Percentiles rank a stretch among this genome's conserved stretches.
These are phyloP conservation scores for Latheticus oryzae DNA, from an alignment of 2,888 invertebrate species.

Conservation along the genomic window DNA sequence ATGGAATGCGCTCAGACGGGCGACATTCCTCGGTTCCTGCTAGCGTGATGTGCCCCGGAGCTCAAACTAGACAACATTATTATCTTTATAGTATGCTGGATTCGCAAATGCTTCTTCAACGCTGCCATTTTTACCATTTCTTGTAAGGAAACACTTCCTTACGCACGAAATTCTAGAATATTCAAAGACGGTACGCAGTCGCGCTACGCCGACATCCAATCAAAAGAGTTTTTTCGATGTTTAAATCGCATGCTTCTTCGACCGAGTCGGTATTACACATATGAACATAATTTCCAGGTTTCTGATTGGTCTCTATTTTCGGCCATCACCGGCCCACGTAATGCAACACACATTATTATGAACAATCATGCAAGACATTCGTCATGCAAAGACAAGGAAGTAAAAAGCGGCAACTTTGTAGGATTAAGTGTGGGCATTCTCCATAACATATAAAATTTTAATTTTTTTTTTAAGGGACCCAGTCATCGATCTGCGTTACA, in stretches of 20 bases:
- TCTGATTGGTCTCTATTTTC: slow-evolving; percentile 12
- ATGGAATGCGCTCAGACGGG: slow-evolving; percentile 61
- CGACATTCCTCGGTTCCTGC: slow-evolving; percentile 60
- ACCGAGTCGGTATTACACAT: not conserved
- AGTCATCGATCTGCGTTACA: slow-evolving; percentile 56
- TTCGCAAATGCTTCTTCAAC: slow-evolving; percentile 46
- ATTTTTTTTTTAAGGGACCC: slow-evolving; percentile 36
- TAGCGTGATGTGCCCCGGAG: slow-evolving; percentile 54
- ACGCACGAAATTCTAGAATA: no score
- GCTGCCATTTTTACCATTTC: slow-evolving; percentile 10
- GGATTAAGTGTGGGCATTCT: no score
- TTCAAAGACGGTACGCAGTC: no score
- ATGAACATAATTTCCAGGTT: slow-evolving; percentile 1
- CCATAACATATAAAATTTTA: slow-evolving; percentile 38
- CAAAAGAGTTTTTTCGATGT: not conserved
- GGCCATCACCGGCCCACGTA: slow-evolving; percentile 2
- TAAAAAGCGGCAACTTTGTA: not conserved
- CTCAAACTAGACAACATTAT: slow-evolving; percentile 63
- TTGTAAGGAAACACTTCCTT: slow-evolving; percentile 21
- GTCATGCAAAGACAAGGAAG: not conserved
- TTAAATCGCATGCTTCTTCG: slow-evolving; percentile 4
- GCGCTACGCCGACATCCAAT: no score
- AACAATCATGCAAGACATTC: slow-evolving; percentile 3
- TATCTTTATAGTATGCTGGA: slow-evolving; percentile 53
- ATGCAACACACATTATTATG: slow-evolving; percentile 6